Evolutionary conservation across 1,140 invertebrate species (phyloP), one percentile per base, ranked within the genome.

Genomic region (Liolophura sinensis): DNA sequence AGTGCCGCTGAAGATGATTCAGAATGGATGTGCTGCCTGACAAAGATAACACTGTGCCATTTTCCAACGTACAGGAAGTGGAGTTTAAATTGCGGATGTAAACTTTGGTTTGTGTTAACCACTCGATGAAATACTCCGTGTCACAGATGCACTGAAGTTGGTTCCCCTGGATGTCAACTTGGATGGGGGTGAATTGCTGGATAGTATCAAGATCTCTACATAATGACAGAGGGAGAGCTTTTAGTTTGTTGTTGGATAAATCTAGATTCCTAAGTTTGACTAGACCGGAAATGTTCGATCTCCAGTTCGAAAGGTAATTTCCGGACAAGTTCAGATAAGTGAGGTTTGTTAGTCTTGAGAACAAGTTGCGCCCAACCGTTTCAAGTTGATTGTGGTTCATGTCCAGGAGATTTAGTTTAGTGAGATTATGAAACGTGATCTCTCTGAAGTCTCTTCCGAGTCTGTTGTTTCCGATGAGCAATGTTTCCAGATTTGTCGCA

Each of bases 201-300:
- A 66, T 57, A 22, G 31, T 58, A 20, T 16, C 14, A 31, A 51
- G 56, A 16, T 40, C 58, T 15, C 24, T 5, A 18, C 60, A 50
- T 22, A 59, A 20, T 14, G 25, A 48, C 20, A 14, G 3, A 22
- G n/a, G 50, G 14, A 66, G 25, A 18, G 9, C 54, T 12, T 46
- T 12, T n/a, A 66, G 22, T 1, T 60, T 22, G 64, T 66, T 66
- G 51, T 66, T 27, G 40, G 64, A 66, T 6, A 66, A 49, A 24
- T 66, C 58, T 20, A 66, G 64, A 22, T 31, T 15, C 6, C 31
- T 6, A 3, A 66, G 50, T 27, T 60, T 61, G 3, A 40, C 31
- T 40, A 40, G 31, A 40, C 31, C 31, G 3, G 31, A 40, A 40
- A 40, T 40, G 31, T 40, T 40, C 3, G 31, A 3, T 9, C 31